These are phyloP conservation scores for Ceraclea dissimilis DNA, from an alignment of 2,888 invertebrate species.

Conservation along the genomic window DNA sequence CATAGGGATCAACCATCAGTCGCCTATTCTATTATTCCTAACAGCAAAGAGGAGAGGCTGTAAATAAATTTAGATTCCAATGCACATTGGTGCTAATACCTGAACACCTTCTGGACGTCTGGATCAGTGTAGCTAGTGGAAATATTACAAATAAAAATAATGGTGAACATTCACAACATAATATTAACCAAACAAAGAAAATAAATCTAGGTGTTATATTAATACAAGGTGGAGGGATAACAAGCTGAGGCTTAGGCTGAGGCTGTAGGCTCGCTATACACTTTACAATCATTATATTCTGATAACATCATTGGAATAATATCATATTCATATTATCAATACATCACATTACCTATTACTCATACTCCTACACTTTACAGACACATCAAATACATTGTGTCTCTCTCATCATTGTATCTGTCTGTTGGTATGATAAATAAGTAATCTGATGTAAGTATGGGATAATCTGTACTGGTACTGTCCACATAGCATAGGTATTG, in stretches of 20 bases:
- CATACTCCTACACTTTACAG: too few species aligned
- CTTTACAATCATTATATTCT: too few species aligned
- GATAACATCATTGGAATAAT: too few species aligned
- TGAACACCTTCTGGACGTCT: constrained; percentile 16
- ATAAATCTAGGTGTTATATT: constrained; percentile 6
- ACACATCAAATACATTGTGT: too few species aligned
- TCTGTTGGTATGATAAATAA: too few species aligned
- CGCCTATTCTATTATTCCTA: too few species aligned
- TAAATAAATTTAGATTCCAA: constrained; percentile 35
- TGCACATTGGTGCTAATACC: constrained; percentile 19
- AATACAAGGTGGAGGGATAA: not conserved
- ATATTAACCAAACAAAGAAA: constrained; percentile 6
- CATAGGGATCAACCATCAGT: not conserved
- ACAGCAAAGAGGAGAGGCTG: constrained; percentile 87
- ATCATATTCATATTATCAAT: too few species aligned
- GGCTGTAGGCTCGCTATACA: not conserved
- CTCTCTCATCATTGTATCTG: too few species aligned
- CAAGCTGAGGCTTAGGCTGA: constrained; percentile 9
- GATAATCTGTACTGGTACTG: too few species aligned
- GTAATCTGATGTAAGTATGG: too few species aligned
- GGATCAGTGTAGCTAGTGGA: constrained; percentile 15
- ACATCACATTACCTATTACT: too few species aligned
- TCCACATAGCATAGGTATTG: too few species aligned
- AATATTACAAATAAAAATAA: constrained; percentile 8
- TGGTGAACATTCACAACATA: constrained; percentile 12